phyloP scores from a whole-genome alignment of 2,113 vertebrate species.

The Dromiciops gliroides region DNA sequence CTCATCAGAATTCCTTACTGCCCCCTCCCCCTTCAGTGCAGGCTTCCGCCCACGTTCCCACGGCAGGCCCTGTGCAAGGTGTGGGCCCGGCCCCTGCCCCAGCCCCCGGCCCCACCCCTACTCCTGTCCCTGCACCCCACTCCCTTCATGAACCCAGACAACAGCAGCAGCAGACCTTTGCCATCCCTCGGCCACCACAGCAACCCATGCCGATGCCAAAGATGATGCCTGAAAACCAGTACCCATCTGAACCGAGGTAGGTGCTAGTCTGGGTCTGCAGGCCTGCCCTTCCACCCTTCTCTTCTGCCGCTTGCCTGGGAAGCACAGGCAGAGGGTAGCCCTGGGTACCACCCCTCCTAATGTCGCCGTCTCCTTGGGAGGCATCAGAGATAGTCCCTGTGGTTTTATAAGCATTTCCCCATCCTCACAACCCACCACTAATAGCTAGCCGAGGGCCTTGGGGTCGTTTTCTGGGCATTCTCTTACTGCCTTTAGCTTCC shows the following conservation, averaged over 20 bases:
- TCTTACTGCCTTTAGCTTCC: conserved; percentile 12
- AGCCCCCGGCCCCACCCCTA: neutral
- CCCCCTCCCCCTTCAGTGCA: conserved; percentile 78
- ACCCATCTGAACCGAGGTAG: conserved; percentile 93
- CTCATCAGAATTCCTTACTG: conserved; percentile 80
- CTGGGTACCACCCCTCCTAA: neutral
- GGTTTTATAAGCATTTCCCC: neutral
- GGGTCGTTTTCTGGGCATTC: conserved; percentile 3
- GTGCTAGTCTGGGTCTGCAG: conserved; percentile 30
- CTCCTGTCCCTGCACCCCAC: conserved; percentile 44
- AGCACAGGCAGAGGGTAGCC: neutral
- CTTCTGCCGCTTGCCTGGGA: neutral
- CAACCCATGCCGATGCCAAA: conserved; percentile 86
- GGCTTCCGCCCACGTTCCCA: conserved; percentile 79
- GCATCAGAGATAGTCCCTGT: neutral
- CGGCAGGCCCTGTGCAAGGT: conserved; percentile 71
- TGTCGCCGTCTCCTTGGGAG: neutral
- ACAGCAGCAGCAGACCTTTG: conserved; percentile 90
- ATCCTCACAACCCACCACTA: neutral
- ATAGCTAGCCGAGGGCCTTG: neutral
- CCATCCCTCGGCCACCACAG: conserved; percentile 89
- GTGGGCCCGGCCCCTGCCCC: conserved; percentile 65
- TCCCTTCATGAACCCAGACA: conserved; percentile 83
- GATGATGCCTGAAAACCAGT: conserved; percentile 90
- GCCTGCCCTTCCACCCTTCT: neutral